A percentile compares a stretch with the other conserved stretches of the same genome.
Evolutionary conservation across 2,797 vertebrate genomes (phyloP).

Genomic region (Pipistrellus pipistrellus): DNA sequence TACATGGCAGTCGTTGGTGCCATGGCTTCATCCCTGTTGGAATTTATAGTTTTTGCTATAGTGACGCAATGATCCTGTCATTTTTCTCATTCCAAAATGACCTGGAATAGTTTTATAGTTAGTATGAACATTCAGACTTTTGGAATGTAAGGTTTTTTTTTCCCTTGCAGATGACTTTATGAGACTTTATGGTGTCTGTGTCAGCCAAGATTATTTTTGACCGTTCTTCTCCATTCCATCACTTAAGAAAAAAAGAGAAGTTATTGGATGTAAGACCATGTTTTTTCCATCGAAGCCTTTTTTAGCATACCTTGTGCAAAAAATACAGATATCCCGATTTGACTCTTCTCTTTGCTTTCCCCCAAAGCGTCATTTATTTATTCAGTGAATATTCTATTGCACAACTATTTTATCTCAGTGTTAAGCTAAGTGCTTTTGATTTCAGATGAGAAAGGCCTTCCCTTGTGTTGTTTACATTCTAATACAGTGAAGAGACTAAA

Average conservation of each 20-base stretch:
- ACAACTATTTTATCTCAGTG: not conserved
- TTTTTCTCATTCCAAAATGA: not conserved
- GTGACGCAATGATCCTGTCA: not conserved
- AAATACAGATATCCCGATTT: not conserved
- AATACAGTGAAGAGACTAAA: not conserved
- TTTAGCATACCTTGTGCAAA: not conserved
- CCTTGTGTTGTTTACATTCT: not conserved
- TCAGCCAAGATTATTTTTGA: not conserved
- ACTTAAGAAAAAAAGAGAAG: not conserved
- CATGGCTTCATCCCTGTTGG: not conserved
- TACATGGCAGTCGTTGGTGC: not conserved
- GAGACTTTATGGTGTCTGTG: not conserved
- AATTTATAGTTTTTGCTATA: not conserved
- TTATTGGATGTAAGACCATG: not conserved
- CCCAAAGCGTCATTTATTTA: not conserved
- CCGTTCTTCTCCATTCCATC: not conserved
- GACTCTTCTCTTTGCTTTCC: not conserved
- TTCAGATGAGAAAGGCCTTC: not conserved
- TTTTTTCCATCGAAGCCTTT: not conserved
- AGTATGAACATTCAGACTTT: not conserved
- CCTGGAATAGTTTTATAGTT: not conserved
- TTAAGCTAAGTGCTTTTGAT: constrained; percentile 24
- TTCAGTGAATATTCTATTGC: not conserved
- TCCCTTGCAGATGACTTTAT: not conserved
- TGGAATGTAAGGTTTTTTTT: not conserved